phyloP scores from a whole-genome alignment of 2,113 vertebrate species.

The Aepyceros melampus region DNA sequence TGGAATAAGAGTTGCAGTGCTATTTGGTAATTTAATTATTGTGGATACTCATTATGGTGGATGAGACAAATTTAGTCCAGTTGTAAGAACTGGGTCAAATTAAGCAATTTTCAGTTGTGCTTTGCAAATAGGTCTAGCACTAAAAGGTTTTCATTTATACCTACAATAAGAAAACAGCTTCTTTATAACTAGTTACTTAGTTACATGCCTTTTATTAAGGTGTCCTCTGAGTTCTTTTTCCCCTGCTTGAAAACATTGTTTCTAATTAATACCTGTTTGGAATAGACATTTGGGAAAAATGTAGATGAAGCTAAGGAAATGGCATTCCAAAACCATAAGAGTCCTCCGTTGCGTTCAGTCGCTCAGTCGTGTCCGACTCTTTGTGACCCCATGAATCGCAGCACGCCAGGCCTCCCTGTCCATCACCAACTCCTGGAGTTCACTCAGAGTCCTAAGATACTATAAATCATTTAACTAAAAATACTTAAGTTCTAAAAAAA shows the following conservation, averaged over 20 bases:
- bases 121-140: not conserved
- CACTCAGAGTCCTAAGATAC: not conserved
- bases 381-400: no score
- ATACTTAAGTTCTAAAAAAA: not conserved
- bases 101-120: not conserved
- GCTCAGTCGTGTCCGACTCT: no score
- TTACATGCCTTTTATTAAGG: not conserved
- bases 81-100: not conserved
- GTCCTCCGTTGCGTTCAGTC: no score
- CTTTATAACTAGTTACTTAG: not conserved
- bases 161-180: not conserved
- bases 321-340: not conserved
- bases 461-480: not conserved
- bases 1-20: not conserved
- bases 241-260: not conserved
- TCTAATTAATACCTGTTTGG: not conserved
- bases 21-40: not conserved
- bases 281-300: constrained; percentile 14
- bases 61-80: not conserved
- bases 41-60: not conserved
- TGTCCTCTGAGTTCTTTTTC: not conserved
- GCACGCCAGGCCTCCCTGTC: no score
- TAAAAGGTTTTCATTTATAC: not conserved
- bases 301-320: not conserved
- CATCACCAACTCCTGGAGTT: no score